Conservation (phyloP, 2,113 vertebrate species). For the Ctenomys sociabilis region DNA sequence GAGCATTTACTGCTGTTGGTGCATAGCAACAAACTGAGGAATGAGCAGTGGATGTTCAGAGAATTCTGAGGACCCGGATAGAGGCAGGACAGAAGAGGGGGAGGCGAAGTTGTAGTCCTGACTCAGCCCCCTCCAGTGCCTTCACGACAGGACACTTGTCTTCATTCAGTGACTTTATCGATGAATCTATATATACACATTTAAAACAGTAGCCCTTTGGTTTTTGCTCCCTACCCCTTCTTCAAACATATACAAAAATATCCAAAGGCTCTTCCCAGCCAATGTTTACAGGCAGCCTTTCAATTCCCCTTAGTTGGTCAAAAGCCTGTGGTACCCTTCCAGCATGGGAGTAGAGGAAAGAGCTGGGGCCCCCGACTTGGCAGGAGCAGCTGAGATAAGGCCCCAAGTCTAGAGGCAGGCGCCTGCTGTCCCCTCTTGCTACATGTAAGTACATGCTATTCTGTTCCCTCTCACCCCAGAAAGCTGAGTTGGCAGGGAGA, state of each 20-base stretch:
- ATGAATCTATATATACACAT: slow-evolving; percentile 64
- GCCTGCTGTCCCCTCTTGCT: neutral
- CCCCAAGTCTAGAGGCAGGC: neutral
- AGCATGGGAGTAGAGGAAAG: neutral
- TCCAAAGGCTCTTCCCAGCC: slow-evolving; percentile 47
- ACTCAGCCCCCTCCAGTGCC: neutral
- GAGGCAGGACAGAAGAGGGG: neutral
- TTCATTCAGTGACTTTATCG: slow-evolving; percentile 70
- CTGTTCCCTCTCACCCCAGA: neutral
- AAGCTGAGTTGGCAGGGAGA: neutral
- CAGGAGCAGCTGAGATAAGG: neutral
- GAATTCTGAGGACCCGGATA: neutral
- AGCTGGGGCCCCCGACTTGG: neutral
- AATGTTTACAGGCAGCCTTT: slow-evolving; percentile 57
- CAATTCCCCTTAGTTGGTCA: slow-evolving; percentile 65
- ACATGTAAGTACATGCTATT: neutral
- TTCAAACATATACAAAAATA: slow-evolving; percentile 73
- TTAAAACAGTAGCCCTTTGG: slow-evolving; percentile 54
- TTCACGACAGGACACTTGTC: neutral
- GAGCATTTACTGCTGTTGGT: slow-evolving; percentile 2
- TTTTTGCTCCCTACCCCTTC: slow-evolving; percentile 41
- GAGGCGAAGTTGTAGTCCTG: neutral
- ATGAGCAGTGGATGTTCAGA: neutral
- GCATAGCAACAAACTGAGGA: neutral
- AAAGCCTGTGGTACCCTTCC: slow-evolving; percentile 50